Conservation (phyloP, 2,888 invertebrate genomes). For the Tipula unca region DNA sequence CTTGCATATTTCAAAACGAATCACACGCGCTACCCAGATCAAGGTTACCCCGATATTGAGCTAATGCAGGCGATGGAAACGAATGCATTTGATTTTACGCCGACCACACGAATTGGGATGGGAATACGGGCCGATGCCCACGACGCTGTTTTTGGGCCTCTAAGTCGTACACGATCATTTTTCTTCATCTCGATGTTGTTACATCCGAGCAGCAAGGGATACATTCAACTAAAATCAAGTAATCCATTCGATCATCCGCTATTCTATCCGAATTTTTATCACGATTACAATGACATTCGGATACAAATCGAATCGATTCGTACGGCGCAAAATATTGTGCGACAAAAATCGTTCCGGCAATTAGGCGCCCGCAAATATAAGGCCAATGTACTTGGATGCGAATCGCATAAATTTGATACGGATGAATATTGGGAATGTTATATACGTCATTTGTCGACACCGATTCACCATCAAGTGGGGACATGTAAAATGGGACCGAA, state of each 20-base stretch:
- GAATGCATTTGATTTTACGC: constrained; percentile 44
- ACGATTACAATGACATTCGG: constrained; percentile 51
- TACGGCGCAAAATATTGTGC: constrained; percentile 48
- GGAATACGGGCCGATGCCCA: constrained; percentile 40
- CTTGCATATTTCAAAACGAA: constrained; percentile 52
- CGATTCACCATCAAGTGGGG: constrained; percentile 56
- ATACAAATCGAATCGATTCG: constrained; percentile 57
- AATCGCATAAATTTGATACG: constrained; percentile 49
- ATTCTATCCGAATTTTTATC: constrained; percentile 55
- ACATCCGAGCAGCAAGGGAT: constrained; percentile 52
- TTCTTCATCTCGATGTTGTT: constrained; percentile 47
- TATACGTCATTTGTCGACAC: constrained; percentile 56
- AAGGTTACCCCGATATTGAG: constrained; percentile 55
- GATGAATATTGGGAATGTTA: constrained; percentile 63
- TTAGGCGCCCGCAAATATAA: constrained; percentile 52
- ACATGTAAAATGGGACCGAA: constrained; percentile 53
- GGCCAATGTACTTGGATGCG: constrained; percentile 53
- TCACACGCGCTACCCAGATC: constrained; percentile 44
- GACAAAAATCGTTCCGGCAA: constrained; percentile 49
- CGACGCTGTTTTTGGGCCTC: constrained; percentile 34
- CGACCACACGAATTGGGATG: constrained; percentile 37
- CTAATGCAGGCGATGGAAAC: constrained; percentile 50
- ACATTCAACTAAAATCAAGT: constrained; percentile 46
- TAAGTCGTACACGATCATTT: constrained; percentile 42
- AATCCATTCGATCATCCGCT: constrained; percentile 50